Percentiles rank a stretch among this genome's conserved stretches.
Conservation (phyloP, 2,888 invertebrate genomes). For the Spilosoma lubricipeda region DNA sequence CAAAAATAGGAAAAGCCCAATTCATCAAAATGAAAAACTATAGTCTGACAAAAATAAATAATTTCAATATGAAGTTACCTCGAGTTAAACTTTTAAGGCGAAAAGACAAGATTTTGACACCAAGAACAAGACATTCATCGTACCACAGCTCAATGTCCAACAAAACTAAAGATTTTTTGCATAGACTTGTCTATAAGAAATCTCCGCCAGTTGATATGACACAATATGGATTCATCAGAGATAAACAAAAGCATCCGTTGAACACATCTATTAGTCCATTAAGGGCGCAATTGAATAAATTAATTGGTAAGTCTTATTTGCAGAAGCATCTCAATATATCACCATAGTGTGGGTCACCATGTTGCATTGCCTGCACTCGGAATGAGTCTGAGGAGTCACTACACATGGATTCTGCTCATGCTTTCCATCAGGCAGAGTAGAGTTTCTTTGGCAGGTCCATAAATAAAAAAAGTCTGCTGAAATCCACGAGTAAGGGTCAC, state of each 20-base stretch:
- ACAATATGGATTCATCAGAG: constrained; percentile 62
- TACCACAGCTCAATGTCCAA: constrained; percentile 48
- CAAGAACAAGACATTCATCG: constrained; percentile 4
- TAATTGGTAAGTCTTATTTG: constrained; percentile 50
- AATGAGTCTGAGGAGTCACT: too few species aligned
- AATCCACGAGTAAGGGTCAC: background rate
- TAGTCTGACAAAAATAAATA: constrained; percentile 6
- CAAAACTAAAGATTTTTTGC: constrained; percentile 61
- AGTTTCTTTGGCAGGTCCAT: too few species aligned
- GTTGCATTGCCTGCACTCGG: too few species aligned
- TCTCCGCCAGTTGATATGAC: constrained; percentile 70
- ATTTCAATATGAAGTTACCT: constrained; percentile 4
- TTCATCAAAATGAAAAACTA: constrained; percentile 20
- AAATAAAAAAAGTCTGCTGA: background rate
- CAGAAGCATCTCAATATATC: too few species aligned
- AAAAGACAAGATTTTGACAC: constrained; percentile 12
- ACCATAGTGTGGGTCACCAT: too few species aligned
- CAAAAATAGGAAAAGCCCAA: background rate
- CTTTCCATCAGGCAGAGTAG: too few species aligned
- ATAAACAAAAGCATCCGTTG: constrained; percentile 55
- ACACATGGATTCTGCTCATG: too few species aligned
- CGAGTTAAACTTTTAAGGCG: background rate
- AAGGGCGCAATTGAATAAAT: constrained; percentile 54
- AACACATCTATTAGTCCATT: constrained; percentile 57
- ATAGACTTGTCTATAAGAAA: constrained; percentile 64